Conservation (phyloP, 2,888 invertebrate species). For the Mythimna loreyi region DNA sequence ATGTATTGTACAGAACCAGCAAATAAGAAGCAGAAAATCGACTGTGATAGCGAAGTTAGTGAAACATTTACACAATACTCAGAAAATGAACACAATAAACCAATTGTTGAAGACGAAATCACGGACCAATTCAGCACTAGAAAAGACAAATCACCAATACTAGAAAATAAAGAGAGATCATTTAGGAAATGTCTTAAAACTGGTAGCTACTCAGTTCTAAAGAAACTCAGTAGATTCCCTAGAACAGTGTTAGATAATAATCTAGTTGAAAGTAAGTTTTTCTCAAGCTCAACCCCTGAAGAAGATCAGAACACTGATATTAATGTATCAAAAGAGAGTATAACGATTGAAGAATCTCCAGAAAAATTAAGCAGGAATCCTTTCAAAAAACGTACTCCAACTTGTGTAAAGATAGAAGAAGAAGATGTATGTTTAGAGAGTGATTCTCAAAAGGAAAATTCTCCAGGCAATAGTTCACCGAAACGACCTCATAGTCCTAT, state of each 20-base stretch:
- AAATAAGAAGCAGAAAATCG: slow-evolving; percentile 77
- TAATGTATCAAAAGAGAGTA: slow-evolving; percentile 64
- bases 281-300: slow-evolving; percentile 74
- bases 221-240: slow-evolving; percentile 89
- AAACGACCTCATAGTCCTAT: slow-evolving; percentile 75
- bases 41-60: slow-evolving; percentile 58
- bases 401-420: slow-evolving; percentile 33
- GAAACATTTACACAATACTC: slow-evolving; percentile 65
- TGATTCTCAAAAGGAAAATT: slow-evolving; percentile 83
- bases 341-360: slow-evolving; percentile 73
- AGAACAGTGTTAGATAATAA: slow-evolving; percentile 83
- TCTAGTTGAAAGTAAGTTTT: slow-evolving; percentile 92
- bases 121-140: slow-evolving; percentile 59
- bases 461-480: slow-evolving; percentile 71
- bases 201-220: slow-evolving; percentile 79
- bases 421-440: slow-evolving; percentile 65
- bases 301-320: slow-evolving; percentile 20
- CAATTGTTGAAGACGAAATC: slow-evolving; percentile 66
- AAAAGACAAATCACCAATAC: slow-evolving; percentile 83
- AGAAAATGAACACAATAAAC: slow-evolving; percentile 67
- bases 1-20: slow-evolving; percentile 86
- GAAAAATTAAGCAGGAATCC: slow-evolving; percentile 66
- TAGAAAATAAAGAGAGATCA: slow-evolving; percentile 84
- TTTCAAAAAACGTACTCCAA: slow-evolving; percentile 39
- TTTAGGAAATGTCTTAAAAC: slow-evolving; percentile 78